Percentiles rank a stretch among this genome's conserved stretches.
Conservation (phyloP, 2,797 vertebrate genomes). For the Tarsius wallacei region DNA sequence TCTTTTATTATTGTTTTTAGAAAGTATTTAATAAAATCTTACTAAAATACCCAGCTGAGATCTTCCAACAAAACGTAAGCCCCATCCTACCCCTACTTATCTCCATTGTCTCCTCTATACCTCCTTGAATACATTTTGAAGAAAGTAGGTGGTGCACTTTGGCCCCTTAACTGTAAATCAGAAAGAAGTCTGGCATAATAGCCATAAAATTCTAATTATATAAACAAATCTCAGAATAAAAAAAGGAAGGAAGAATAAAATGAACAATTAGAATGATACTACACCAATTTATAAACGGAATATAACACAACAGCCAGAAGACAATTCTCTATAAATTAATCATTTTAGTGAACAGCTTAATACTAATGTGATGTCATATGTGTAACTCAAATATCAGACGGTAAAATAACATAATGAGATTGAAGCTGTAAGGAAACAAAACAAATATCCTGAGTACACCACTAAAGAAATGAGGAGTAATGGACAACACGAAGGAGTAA, state of each 20-base stretch:
- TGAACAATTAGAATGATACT: neutral
- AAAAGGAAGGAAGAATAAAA: fast-evolving
- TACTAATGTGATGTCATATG: neutral
- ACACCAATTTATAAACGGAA: neutral
- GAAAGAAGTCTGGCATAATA: neutral
- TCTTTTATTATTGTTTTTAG: neutral
- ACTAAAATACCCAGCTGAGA: neutral
- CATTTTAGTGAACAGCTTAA: neutral
- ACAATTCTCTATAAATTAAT: neutral
- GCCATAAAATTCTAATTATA: neutral
- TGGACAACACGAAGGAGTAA: neutral
- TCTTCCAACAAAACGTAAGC: neutral
- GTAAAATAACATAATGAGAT: neutral
- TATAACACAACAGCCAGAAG: no score
- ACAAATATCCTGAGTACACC: no score
- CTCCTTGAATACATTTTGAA: neutral
- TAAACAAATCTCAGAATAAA: neutral
- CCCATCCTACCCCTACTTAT: neutral
- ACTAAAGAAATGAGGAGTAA: neutral
- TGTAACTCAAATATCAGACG: neutral
- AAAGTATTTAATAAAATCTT: neutral
- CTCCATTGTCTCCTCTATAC: neutral
- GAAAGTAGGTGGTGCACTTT: neutral
- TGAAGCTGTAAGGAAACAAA: neutral
- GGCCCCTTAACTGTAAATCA: neutral